A percentile compares a stretch with the other conserved stretches of the same genome.
phyloP scores from a whole-genome alignment of 2,888 invertebrate genomes.

The Griposia aprilina region DNA sequence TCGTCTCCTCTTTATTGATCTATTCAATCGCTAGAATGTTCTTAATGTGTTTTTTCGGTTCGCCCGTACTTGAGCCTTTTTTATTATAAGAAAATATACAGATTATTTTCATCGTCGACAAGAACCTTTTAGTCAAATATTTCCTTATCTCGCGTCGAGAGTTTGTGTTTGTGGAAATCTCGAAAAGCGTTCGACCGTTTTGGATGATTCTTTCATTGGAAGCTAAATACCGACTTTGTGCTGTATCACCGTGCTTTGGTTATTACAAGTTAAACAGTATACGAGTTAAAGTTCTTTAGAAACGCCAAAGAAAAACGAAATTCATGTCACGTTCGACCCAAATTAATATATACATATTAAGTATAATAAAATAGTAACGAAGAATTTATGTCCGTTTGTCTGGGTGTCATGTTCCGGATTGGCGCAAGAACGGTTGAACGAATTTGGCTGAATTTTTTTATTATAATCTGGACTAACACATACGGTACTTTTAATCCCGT shows the following conservation, averaged over 20 bases:
- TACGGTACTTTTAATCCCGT: too few species aligned
- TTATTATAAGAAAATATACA: conserved; percentile 69
- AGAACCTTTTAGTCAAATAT: conserved; percentile 65
- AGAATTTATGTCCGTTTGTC: too few species aligned
- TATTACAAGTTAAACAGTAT: conserved; percentile 38
- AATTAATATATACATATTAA: conserved; percentile 27
- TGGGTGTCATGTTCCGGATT: not conserved
- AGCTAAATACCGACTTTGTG: conserved; percentile 43
- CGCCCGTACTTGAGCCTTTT: conserved; percentile 65
- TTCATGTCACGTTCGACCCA: conserved; percentile 57
- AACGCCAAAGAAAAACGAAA: conserved; percentile 17
- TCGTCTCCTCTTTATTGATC: conserved; percentile 78
- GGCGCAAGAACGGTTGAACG: not conserved
- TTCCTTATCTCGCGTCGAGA: conserved; percentile 46
- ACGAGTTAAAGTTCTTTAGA: conserved; percentile 24
- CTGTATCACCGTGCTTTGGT: conserved; percentile 42
- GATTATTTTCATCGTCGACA: conserved; percentile 66
- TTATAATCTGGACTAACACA: not conserved
- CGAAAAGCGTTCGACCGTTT: conserved; percentile 57
- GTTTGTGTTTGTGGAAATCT: conserved; percentile 62
- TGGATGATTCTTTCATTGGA: conserved; percentile 29
- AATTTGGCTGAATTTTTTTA: not conserved
- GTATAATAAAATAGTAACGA: too few species aligned
- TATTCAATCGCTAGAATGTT: conserved; percentile 81
- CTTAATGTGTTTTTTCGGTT: conserved; percentile 76